These are phyloP conservation scores for Brachionus rubens DNA, from an alignment of 1,140 invertebrate genomes.

Conservation along the genomic window DNA sequence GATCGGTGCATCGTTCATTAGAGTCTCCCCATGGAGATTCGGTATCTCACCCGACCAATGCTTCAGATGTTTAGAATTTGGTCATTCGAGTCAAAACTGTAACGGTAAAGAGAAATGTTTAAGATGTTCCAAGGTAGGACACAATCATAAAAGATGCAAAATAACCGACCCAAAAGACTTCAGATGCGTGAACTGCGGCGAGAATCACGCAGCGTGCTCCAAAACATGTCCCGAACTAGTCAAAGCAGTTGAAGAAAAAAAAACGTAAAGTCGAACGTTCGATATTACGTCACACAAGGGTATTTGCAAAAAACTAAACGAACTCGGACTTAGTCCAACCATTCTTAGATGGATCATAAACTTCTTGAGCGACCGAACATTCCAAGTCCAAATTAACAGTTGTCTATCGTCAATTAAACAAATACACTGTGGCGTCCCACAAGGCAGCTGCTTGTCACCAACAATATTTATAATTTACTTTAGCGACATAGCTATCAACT, in stretches of 20 bases:
- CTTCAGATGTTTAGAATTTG: constrained; percentile 10
- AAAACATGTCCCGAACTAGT: constrained; percentile 9
- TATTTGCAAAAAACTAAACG: constrained; percentile 52
- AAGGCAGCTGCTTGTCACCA: too few species aligned
- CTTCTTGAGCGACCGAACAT: background rate
- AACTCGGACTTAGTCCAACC: background rate
- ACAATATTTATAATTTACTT: too few species aligned
- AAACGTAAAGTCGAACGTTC: constrained; percentile 50
- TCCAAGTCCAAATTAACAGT: too few species aligned
- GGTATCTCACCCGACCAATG: constrained; percentile 7
- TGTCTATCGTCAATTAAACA: too few species aligned
- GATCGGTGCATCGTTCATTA: background rate
- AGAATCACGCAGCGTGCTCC: background rate
- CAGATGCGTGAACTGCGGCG: constrained; percentile 7
- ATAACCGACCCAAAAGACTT: constrained; percentile 17
- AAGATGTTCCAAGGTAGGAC: constrained; percentile 8
- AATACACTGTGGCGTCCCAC: too few species aligned
- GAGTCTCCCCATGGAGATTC: constrained; percentile 26
- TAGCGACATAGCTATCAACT: too few species aligned
- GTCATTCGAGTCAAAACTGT: constrained; percentile 4
- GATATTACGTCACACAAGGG: constrained; percentile 57
- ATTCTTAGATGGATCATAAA: constrained; percentile 5
- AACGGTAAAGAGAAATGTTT: constrained; percentile 6
- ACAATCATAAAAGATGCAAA: constrained; percentile 18
- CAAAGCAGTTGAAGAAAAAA: background rate